A percentile compares a stretch with the other conserved stretches of the same genome.
Conservation (phyloP, 2,888 invertebrate species). For the Aricia artaxerxes region DNA sequence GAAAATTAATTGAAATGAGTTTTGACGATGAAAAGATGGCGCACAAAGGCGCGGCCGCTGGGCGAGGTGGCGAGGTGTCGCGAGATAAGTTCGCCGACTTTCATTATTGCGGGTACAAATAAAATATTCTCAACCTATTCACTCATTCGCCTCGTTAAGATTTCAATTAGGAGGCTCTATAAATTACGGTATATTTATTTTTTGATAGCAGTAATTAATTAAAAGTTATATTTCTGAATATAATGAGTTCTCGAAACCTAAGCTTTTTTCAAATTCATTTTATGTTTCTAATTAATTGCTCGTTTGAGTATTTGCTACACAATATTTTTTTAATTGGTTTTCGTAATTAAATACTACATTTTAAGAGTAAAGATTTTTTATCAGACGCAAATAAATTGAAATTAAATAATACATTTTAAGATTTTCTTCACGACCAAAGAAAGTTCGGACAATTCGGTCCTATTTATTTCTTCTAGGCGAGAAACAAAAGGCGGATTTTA, state of each 20-base stretch:
- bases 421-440: too few relatives aligned
- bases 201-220: slow-evolving; percentile 34
- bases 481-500: slow-evolving; percentile 4
- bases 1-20: slow-evolving; percentile 81
- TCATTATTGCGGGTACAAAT: slow-evolving; percentile 76
- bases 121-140: slow-evolving; percentile 60
- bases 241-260: slow-evolving; percentile 16
- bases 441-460: neutral
- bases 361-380: neutral
- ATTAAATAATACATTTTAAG: too few relatives aligned
- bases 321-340: neutral
- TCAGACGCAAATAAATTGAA: neutral
- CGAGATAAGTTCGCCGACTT: slow-evolving; percentile 77
- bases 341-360: neutral
- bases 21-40: slow-evolving; percentile 78
- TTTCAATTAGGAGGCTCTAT: slow-evolving; percentile 61
- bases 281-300: slow-evolving; percentile 20
- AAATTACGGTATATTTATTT: slow-evolving; percentile 44
- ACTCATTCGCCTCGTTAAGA: slow-evolving; percentile 59
- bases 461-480: neutral
- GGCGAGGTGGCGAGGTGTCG: slow-evolving; percentile 79
- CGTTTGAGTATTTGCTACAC: neutral
- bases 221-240: slow-evolving; percentile 30
- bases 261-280: slow-evolving; percentile 2
- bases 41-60: slow-evolving; percentile 71